These are phyloP conservation scores for Herpailurus yagouaroundi DNA, from an alignment of 2,113 vertebrate genomes.

Conservation along the genomic window DNA sequence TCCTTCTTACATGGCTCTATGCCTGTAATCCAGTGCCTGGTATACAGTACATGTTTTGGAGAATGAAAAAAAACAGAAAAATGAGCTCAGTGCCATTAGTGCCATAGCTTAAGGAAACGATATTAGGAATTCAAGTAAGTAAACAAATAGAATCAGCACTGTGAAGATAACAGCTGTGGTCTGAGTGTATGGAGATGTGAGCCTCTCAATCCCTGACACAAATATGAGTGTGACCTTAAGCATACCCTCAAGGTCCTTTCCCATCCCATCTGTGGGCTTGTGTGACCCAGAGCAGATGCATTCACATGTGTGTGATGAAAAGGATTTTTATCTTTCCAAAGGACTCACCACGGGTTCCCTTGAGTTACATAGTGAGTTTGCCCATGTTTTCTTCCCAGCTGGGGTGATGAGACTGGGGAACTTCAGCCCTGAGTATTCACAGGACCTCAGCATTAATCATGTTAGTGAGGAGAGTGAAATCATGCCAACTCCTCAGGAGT, in stretches of 20 bases:
- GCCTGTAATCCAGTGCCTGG: neutral
- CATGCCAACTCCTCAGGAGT: neutral
- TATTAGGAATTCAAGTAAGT: neutral
- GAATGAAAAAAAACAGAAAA: neutral
- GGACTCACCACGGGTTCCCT: neutral
- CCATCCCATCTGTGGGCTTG: neutral
- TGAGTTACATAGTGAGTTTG: neutral
- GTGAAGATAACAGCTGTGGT: neutral
- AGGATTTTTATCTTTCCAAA: neutral
- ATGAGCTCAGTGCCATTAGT: neutral
- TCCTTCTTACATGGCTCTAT: neutral
- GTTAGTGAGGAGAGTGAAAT: neutral
- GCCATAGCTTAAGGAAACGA: neutral
- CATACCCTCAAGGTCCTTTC: neutral
- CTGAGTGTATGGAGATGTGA: neutral
- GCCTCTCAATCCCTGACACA: neutral
- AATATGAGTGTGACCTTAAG: neutral
- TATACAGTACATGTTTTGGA: neutral
- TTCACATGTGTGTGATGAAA: neutral
- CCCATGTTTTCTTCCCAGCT: neutral
- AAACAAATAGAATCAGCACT: neutral
- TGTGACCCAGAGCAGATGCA: neutral
- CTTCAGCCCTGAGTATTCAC: neutral
- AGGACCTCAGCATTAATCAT: neutral
- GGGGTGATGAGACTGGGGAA: neutral